phyloP scores from a whole-genome alignment of 2,888 invertebrate genomes.

The Tetramorium bicarinatum region DNA sequence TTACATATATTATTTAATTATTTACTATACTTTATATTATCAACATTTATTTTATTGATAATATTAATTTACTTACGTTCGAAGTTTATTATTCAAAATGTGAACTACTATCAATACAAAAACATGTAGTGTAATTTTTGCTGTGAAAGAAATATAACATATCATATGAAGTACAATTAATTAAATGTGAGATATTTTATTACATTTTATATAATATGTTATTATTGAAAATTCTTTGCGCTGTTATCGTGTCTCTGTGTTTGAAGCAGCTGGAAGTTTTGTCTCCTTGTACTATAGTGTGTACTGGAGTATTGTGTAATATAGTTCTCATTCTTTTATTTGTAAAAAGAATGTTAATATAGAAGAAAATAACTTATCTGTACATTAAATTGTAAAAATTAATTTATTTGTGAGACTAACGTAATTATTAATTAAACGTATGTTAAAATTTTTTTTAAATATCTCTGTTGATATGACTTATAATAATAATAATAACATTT shows the following conservation, averaged over 20 bases:
- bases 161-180: background rate
- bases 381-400: background rate
- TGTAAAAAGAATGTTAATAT: background rate
- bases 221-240: background rate
- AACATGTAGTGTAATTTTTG: background rate
- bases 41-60: background rate
- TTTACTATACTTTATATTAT: too few species aligned
- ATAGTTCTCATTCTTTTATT: background rate
- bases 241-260: background rate
- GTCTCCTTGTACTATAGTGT: too few species aligned
- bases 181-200: background rate
- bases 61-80: background rate
- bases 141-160: background rate
- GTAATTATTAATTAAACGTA: too few species aligned
- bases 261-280: background rate
- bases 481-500: too few species aligned
- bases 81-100: background rate
- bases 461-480: background rate
- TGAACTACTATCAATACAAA: background rate
- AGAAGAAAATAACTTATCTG: background rate
- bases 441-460: background rate
- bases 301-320: background rate
- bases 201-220: background rate
- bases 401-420: background rate
- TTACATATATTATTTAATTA: too few species aligned